phyloP scores from a whole-genome alignment of 2,113 vertebrate genomes.

The Alces alces region DNA sequence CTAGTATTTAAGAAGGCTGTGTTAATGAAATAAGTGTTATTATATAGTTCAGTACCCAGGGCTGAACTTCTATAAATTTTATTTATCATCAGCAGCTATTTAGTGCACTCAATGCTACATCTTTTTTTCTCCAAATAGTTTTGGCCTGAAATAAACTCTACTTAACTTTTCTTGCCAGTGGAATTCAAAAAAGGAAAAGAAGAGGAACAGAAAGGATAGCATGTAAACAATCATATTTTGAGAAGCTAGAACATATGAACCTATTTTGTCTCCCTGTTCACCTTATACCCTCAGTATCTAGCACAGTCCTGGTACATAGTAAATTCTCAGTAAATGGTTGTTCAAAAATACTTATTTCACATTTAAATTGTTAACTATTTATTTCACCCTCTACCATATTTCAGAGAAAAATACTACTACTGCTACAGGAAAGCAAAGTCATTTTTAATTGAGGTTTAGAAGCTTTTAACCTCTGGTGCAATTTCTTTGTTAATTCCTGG shows the following conservation, averaged over 20 bases:
- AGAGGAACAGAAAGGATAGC: background rate
- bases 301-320: background rate
- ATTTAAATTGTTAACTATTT: background rate
- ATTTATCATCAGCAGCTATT: background rate
- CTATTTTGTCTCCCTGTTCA: background rate
- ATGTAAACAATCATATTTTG: background rate
- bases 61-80: background rate
- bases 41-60: background rate
- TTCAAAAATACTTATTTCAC: background rate
- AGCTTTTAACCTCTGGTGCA: background rate
- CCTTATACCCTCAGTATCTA: background rate
- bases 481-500: background rate
- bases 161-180: background rate
- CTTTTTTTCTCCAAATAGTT: background rate
- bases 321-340: background rate
- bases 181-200: background rate
- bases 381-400: background rate
- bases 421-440: background rate
- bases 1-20: background rate
- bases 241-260: background rate
- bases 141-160: background rate
- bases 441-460: background rate
- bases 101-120: background rate
- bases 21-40: background rate
- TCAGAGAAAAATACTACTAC: background rate